Evolutionary conservation across 2,113 vertebrate species (phyloP), one percentile per base, ranked within the genome.

Genomic region (Nesoenas mayeri): DNA sequence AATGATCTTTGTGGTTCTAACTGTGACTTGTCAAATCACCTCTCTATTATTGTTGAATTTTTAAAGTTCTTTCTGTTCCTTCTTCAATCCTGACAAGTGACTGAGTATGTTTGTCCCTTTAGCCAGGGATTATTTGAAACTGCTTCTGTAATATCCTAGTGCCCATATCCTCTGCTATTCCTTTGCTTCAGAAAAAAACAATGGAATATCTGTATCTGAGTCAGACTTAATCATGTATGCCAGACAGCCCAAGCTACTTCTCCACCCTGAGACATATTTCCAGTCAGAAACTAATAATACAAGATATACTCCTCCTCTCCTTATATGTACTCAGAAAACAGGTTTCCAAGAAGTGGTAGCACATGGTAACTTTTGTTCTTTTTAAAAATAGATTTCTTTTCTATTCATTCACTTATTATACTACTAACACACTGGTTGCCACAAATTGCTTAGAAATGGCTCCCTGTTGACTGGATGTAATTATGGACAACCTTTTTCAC

Each of bases 291-390:
- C 67, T 97, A 89, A 86, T 69, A 91, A 94, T 65, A 91, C 50
- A 95, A 88, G 42, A 88, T 22, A 26, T 11, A 65, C 18, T 69
- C 24, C 47, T 81, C 51, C 51, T 22, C 32, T 44, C 34, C 83
- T 95, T 69, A 56, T 9, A 48, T 93, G 93, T 89, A 89, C 56
- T 89, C 64, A 95, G 85, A 94, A 97, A 97, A 96, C 25, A 89
- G 60, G 36, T 93, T 97, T 94, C 80, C 64, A 80, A 85, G 75
- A 97, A 94, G 22, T 44, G 42, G 85, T 40, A 94, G 65, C 48
- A 82, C 50, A 42, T 26, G 24, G 79, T 51, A 96, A 83, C 85
- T 88, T 88, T 58, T 93, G n/a, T 69, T 91, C 24, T 88, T 96
- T 95, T 87, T 67, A 42, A 96, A 82, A 82, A 50, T 28, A 48